phyloP scores from a whole-genome alignment of 2,888 invertebrate genomes.

The Chloroclysta siterata region DNA sequence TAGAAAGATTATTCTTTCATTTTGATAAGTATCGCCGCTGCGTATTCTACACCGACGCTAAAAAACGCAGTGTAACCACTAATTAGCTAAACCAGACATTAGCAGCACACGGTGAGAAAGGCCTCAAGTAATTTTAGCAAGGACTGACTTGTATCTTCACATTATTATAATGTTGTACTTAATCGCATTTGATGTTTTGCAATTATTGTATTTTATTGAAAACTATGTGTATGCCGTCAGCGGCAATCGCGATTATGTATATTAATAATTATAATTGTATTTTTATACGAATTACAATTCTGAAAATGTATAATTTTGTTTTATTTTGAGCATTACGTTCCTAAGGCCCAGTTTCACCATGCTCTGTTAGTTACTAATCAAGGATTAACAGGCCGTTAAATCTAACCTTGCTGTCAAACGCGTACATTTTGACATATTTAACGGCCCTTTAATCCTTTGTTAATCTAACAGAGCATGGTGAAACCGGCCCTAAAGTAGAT shows the following conservation, averaged over 20 bases:
- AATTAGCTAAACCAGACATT: not conserved
- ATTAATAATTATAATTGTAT: conserved; percentile 78
- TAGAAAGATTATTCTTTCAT: not conserved
- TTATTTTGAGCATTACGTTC: conserved; percentile 48
- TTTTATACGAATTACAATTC: conserved; percentile 81
- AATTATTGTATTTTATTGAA: conserved; percentile 63
- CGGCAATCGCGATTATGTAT: conserved; percentile 77
- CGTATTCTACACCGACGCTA: not conserved
- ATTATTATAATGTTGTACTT: conserved; percentile 71
- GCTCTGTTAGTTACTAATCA: too few species aligned
- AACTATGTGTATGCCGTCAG: conserved; percentile 65
- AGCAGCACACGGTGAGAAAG: conserved; percentile 7
- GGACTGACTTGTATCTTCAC: conserved; percentile 70
- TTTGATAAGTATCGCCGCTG: not conserved
- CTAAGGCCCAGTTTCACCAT: too few species aligned
- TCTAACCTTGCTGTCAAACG: too few species aligned
- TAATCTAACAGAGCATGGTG: too few species aligned
- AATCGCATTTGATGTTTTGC: conserved; percentile 68
- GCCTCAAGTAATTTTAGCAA: conserved; percentile 24
- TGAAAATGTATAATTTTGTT: conserved; percentile 51
- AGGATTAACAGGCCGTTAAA: too few species aligned
- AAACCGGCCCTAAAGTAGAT: too few species aligned
- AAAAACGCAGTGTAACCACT: not conserved
- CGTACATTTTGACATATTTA: too few species aligned
- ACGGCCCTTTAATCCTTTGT: too few species aligned